Percentiles rank a stretch among this genome's conserved stretches.
phyloP scores from a whole-genome alignment of 2,888 invertebrate genomes.

The Pasiphila rectangulata region DNA sequence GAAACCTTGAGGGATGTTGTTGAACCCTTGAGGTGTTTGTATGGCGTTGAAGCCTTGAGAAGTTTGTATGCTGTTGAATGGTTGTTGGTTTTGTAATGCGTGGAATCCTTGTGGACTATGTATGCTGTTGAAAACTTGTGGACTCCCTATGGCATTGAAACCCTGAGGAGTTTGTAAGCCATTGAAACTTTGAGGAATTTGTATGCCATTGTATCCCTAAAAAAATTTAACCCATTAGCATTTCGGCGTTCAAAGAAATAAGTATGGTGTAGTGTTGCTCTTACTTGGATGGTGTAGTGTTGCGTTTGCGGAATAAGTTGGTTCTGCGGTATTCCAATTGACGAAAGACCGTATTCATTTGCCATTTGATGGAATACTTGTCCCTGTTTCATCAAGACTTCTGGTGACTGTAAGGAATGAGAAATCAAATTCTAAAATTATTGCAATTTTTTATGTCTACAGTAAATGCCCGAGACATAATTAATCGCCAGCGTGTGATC shows the following conservation, averaged over 20 bases:
- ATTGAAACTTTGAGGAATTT: conserved; percentile 10
- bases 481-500: too few relatives aligned
- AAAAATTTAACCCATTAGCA: not conserved
- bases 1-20: conserved; percentile 4
- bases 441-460: not conserved
- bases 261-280: not conserved
- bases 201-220: conserved; percentile 16
- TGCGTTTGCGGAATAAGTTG: conserved; percentile 57
- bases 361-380: conserved; percentile 65
- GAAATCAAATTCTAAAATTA: conserved; percentile 2
- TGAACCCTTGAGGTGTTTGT: conserved; percentile 42
- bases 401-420: conserved; percentile 54
- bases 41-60: conserved; percentile 18
- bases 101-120: conserved; percentile 8
- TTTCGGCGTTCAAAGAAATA: not conserved
- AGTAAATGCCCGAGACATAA: too few relatives aligned
- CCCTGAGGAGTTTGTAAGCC: conserved; percentile 10
- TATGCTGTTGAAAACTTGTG: conserved; percentile 4
- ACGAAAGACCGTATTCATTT: conserved; percentile 63
- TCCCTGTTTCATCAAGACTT: conserved; percentile 65
- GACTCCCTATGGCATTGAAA: conserved; percentile 10
- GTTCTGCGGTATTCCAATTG: conserved; percentile 65
- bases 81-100: conserved; percentile 10
- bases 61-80: conserved; percentile 14
- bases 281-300: conserved; percentile 61